Base-by-base conservation (phyloP, 1,140 invertebrate genomes). In the Neuroterus valhalla region DNA sequence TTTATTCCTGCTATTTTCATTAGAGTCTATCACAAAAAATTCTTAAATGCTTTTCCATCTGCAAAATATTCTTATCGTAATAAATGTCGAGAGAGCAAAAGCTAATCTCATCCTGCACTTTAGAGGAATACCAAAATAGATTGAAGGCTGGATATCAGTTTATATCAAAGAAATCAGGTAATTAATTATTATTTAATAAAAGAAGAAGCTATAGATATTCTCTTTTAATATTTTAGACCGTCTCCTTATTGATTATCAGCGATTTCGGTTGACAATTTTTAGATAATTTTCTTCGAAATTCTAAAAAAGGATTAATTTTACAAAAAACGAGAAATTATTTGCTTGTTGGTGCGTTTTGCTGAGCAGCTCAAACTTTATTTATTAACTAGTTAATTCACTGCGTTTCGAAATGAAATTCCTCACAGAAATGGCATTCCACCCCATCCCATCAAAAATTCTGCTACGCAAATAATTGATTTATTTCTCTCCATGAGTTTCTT, bases 91-190 rank as follows among this genome's bases (percentile, higher is more conserved):
- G 6, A 10, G 6, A 8, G 31, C 6, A 31, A 38, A 62, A 31
- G 26, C 15, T 62, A 31, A 31, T 62, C n/a, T 62, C 23, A n/a
- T 21, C 6, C 21, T 50, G 10, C 55, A 62, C 23, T 62, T 62
- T 23, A 62, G 31, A 23, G 55, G n/a, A 62, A 26, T 31, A 31
- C 31, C 31, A 14, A 62, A 62, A 62, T 62, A 62, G 14, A 62
- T 4, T 62, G 26, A 62, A 62, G 55, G 55, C 26, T 55, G 19
- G 26, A n/a, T 31, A 23, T 31, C 31, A 11, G 23, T 31, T 31
- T 62, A 62, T 15, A 62, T 26, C 31, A 15, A 62, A 15, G 23
- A n/a, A 3, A 31, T 55, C 48, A n/a, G 21, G 23, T 26, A n/a
- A n/a, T 55, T 23, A 0, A 62, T n/a, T 62, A 62, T 31, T 62